Evolutionary conservation across 2,113 vertebrate genomes (phyloP), one percentile per base, ranked within the genome.

Genomic region (Tonatia bakeri): DNA sequence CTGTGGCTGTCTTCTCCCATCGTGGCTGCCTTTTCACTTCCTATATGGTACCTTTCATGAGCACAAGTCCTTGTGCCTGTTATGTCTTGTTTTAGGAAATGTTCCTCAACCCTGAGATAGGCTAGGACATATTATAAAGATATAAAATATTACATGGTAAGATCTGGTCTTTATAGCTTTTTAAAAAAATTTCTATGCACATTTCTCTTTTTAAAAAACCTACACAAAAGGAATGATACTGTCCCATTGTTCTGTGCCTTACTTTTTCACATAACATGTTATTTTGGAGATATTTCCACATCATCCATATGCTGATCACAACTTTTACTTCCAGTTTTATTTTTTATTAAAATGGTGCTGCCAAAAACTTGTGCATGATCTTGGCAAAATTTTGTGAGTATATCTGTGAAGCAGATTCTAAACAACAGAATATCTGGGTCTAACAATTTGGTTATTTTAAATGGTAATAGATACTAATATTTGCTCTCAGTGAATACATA

Each of bases 251-350:
- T 80, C 67, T 84, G n/a, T 16, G 77, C n/a, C 15, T 69, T 76
- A n/a, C 26, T 85, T 94, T 95, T 95, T 88, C 72, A 70, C 11
- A 45, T 45, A 24, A 45, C 70, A 7, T 88, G 84, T 81, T 89
- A 76, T 90, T 97, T 83, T 90, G 76, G 43, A 70, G 33, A 50
- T 86, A 45, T 95, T 95, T 73, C 38, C 24, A 76, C 2, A 33
- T 45, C 77, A 73, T 59, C 40, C 16, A 20, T 28, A 65, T 94
- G 17, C 47, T 20, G 24, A 28, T 72, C 4, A 28, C 24, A 19
- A 64, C n/a, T 50, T 87, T 72, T 93, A 54, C 79, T 90, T 94
- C 70, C 38, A 54, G 69, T 87, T 70, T 87, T 45, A 65, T 75
- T 56, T 75, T 22, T 13, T 75, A 33, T 88, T 94, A 94, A 95